A percentile compares a stretch with the other conserved stretches of the same genome.
phyloP scores from a whole-genome alignment of 2,797 vertebrate species.

The Valencia hispanica region DNA sequence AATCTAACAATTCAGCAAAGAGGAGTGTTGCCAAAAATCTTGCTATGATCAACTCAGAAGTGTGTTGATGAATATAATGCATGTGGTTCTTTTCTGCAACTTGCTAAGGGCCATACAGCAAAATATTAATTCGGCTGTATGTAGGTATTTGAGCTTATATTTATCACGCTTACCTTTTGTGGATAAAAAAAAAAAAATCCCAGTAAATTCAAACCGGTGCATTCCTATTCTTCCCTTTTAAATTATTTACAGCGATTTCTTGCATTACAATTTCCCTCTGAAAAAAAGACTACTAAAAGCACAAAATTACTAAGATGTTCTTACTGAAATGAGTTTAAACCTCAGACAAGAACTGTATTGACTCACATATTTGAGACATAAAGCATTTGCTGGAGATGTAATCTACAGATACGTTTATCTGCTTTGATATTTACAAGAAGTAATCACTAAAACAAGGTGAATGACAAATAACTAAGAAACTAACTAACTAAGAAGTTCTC shows the following conservation, averaged over 20 bases:
- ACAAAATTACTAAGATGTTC: neutral
- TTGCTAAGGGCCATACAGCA: no score
- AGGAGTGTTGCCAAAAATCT: no score
- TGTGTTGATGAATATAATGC: neutral
- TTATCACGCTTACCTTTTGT: neutral
- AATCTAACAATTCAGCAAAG: no score
- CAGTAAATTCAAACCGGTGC: neutral
- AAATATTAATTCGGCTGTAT: no score
- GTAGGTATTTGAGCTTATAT: neutral
- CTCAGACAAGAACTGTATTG: neutral
- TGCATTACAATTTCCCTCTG: neutral
- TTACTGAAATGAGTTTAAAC: neutral
- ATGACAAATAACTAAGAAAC: neutral
- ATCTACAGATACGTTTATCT: neutral
- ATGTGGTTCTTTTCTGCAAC: no score
- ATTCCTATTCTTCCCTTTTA: neutral
- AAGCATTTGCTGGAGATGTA: neutral
- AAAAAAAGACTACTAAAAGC: neutral
- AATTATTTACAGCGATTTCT: neutral
- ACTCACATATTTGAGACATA: neutral
- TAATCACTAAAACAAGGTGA: no score
- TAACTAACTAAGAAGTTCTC: neutral
- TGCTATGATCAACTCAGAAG: neutral
- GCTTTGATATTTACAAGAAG: neutral
- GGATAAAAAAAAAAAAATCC: neutral